Evolutionary conservation across 2,888 invertebrate genomes (phyloP), one percentile per base, ranked within the genome.

Genomic region (Epistrophe eligans): DNA sequence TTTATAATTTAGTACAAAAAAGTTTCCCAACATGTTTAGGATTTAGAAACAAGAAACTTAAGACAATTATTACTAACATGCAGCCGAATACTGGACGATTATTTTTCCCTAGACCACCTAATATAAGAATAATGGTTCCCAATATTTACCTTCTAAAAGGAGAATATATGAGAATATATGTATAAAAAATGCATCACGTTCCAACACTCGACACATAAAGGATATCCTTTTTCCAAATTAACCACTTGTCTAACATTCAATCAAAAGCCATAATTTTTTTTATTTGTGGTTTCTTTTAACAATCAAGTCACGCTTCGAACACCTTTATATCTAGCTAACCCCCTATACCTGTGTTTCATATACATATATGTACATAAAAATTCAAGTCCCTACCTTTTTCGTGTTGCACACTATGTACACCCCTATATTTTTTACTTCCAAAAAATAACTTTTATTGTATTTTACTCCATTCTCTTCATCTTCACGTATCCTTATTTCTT

Each of bases 191-290:
- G n/a, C 64, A 74, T 84, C 84, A 84, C 79, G 84, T 77, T 38
- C 48, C 50, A 52, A 24, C 64, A 79, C 57, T 79, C 79, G 55
- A 13, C 71, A 70, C 52, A 74, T 76, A 84, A 24, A 24, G 84
- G 58, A 77, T 84, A 84, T 80, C 84, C 76, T 77, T 72, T 67
- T 76, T 66, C 71, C 62, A 84, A 80, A 84, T 84, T 79, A 84
- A 84, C 79, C 83, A 74, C 79, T 84, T 79, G 83, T 84, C 76
- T 72, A 66, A 84, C 76, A 80, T 84, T 80, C 80, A 71, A 84
- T 84, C 84, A 77, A 80, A 80, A 66, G 76, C 80, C 76, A 72
- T 79, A 71, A n/a, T 58, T 70, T 79, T n/a, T 32, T 45, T 40
- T 38, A 38, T 15, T 15, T 43, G 35, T 19, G 19, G 43, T 45